Base-by-base conservation (phyloP, 2,797 vertebrate genomes). In the Galaxias olidus region DNA sequence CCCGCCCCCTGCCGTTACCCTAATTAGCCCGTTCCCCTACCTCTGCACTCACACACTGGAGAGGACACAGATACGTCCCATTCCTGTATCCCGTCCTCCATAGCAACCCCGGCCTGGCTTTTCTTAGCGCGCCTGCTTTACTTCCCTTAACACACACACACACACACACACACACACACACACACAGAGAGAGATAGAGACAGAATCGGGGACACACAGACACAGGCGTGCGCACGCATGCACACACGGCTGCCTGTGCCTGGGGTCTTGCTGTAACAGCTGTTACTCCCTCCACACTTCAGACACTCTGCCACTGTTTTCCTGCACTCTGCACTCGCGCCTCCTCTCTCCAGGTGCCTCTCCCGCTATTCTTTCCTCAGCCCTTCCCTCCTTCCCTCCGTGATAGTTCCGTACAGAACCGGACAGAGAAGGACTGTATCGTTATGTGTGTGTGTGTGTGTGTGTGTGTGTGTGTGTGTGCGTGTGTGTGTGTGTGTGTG, bases 241-340 rank as follows among this genome's bases (percentile, higher is more conserved):
- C 30, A 30, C n/a, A 10, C n/a, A 49, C 48, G 10, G 6, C 52
- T 54, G 19, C 17, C 15, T 44, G 12, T 15, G n/a, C 55, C 20
- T 10, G 7, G 62, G 41, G 51, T 45, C 13, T 44, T n/a, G 9
- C 17, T 58, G 46, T 14, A 58, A 51, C 64, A 66, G 64, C 14
- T 59, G 64, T 59, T 54, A n/a, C 41, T 30, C 41, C 10, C 18
- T 58, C 7, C 8, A 66, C 30, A 65, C 57, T 12, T 44, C 47
- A n/a, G 15, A 64, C 45, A 64, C 58, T 14, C 43, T 19, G 56
- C 53, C 40, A 14, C 20, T 56, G 14, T 12, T 53, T 56, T 8
- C 9, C 54, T 56, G 14, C 54, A 20, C 14, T 40, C 14, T 56
- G 54, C 43, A 40, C 14, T 19, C 42, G 4, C 1, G 19, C 59